Percentiles rank a stretch among this genome's conserved stretches.
Evolutionary conservation across 1,140 invertebrate genomes (phyloP).

Genomic region (Drosophila asahinai): DNA sequence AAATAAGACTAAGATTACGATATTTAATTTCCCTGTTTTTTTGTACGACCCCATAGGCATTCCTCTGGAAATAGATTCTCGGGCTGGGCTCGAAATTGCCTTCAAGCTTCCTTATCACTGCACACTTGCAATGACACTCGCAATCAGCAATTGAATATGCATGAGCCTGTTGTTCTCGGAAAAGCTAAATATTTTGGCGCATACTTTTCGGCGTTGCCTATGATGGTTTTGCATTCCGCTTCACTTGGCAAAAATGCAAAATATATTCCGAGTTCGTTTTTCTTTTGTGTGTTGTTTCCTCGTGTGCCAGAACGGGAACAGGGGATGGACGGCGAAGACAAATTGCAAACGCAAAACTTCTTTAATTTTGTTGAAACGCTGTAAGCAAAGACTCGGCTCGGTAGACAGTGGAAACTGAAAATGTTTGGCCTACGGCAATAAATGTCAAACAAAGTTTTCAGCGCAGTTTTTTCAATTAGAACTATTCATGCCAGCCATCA

Average conservation of each 20-base stretch:
- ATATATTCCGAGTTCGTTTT: conserved; percentile 40
- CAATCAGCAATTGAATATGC: conserved; percentile 48
- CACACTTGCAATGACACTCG: conserved; percentile 32
- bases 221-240: conserved; percentile 45
- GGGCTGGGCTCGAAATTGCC: conserved; percentile 8
- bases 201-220: conserved; percentile 27
- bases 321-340: conserved; percentile 34
- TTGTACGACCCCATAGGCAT: background rate
- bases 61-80: conserved; percentile 5
- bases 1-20: too few relatives aligned
- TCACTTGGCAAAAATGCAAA: conserved; percentile 55
- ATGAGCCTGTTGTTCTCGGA: conserved; percentile 45
- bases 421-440: conserved; percentile 74
- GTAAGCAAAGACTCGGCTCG: conserved; percentile 44
- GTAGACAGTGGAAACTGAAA: conserved; percentile 58
- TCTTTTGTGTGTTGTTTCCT: conserved; percentile 2
- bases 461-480: conserved; percentile 73
- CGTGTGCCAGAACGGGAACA: conserved; percentile 4
- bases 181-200: conserved; percentile 51
- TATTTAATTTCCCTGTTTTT: background rate
- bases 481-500: conserved; percentile 15
- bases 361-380: conserved; percentile 75
- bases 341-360: conserved; percentile 77
- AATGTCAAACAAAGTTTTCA: conserved; percentile 74
- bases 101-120: conserved; percentile 28